Conservation (phyloP, 2,888 invertebrate genomes). For the Ethmia dodecea region DNA sequence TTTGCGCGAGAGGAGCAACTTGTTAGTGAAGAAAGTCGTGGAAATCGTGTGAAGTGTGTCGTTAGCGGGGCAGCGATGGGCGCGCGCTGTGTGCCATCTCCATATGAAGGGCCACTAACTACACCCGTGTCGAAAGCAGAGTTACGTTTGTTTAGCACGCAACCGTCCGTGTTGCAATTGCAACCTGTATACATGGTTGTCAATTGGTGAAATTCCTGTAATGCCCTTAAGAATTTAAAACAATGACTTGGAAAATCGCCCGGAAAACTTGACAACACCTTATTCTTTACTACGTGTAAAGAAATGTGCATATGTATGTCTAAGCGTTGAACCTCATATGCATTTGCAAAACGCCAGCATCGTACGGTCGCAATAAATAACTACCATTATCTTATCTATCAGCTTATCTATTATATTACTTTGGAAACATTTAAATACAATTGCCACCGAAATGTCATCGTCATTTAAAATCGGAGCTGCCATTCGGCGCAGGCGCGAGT, state of each 20-base stretch:
- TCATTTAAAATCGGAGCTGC: slow-evolving; percentile 44
- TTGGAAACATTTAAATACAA: slow-evolving; percentile 23
- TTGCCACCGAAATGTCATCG: slow-evolving; percentile 37
- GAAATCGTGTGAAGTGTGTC: slow-evolving; percentile 49
- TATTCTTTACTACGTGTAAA: no score
- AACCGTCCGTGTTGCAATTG: slow-evolving; percentile 21
- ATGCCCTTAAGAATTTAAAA: slow-evolving; percentile 25
- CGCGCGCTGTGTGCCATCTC: slow-evolving; percentile 26
- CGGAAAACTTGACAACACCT: slow-evolving; percentile 21
- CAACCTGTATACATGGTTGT: slow-evolving; percentile 29
- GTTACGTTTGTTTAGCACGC: slow-evolving; percentile 59
- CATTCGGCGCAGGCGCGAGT: slow-evolving; percentile 28
- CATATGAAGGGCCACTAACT: slow-evolving; percentile 57
- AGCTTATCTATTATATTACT: background rate
- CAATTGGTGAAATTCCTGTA: slow-evolving; percentile 61
- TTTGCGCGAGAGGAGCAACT: slow-evolving; percentile 4
- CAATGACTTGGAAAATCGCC: slow-evolving; percentile 31
- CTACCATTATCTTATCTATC: no score
- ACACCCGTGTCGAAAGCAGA: slow-evolving; percentile 55
- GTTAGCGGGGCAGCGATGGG: slow-evolving; percentile 23
- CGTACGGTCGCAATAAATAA: no score
- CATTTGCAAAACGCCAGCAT: no score
- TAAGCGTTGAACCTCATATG: no score
- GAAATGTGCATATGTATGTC: no score
- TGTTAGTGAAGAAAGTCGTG: slow-evolving; percentile 36